These are phyloP conservation scores for Ceyx margarethae DNA, from an alignment of 2,113 vertebrate species.

Conservation along the genomic window DNA sequence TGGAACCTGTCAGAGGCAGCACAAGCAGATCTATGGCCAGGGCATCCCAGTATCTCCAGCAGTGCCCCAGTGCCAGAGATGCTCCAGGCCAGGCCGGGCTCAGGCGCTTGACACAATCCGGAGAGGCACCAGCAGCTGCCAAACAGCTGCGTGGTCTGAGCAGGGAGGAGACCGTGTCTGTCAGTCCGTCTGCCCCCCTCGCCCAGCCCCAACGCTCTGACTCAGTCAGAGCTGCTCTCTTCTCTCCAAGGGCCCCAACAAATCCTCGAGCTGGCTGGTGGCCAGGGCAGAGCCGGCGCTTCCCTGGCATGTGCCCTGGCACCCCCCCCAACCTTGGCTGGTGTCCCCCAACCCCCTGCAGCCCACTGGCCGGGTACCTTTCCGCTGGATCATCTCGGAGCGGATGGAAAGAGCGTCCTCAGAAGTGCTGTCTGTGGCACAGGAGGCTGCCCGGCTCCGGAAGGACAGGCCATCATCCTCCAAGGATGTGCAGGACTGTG, in stretches of 20 bases:
- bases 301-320: fast-evolving
- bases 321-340: neutral
- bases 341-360: fast-evolving
- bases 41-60: neutral
- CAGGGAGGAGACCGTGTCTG: neutral
- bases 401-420: constrained; percentile 79
- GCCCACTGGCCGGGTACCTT: constrained; percentile 45
- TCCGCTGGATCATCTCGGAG: constrained; percentile 81
- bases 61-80: fast-evolving
- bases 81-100: neutral
- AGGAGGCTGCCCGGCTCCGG: constrained; percentile 76
- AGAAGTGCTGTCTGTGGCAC: constrained; percentile 65
- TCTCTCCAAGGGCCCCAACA: neutral
- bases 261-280: fast-evolving
- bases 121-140: neutral
- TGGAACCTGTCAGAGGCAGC: constrained; percentile 80
- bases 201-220: neutral
- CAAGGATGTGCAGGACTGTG: constrained; percentile 78
- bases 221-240: neutral
- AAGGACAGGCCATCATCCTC: constrained; percentile 75
- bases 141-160: neutral
- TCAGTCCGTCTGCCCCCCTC: neutral
- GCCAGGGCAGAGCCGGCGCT: neutral
- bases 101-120: neutral
- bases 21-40: neutral